Evolutionary conservation across 1,140 invertebrate genomes (phyloP), one percentile per base, ranked within the genome.

Genomic region (Panagrolaimus sp.): DNA sequence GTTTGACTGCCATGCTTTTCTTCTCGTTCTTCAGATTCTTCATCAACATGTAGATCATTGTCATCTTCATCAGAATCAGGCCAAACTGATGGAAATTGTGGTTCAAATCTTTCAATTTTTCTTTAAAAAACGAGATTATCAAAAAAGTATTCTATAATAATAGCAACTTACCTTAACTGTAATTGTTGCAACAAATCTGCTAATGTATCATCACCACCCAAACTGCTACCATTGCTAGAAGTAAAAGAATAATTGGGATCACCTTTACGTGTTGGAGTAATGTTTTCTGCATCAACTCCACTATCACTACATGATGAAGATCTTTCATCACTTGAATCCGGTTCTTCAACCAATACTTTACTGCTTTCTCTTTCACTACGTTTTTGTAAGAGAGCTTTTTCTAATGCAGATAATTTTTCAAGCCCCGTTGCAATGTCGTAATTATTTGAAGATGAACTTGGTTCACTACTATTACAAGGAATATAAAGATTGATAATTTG

Each of bases 61-160:
- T 70, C 65, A 11, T 70, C 68, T 42, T 70, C 68, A 43, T 69
- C 67, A 27, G 68, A 70, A 70, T 70, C 68, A 25, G 65, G 66
- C 13, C 69, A 44, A 23, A 53, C 44, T 11, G 14, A 68, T 14
- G 65, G 13, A 66, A 70, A 67, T 25, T 70, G 20, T 27, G 68
- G 68, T 25, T 44, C 44, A 45, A 70, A 70, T 53, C 20, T 25
- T 43, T 66, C 63, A 43, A 67, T 47, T 51, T 70, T 70, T 62
- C 68, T 70, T n/a, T n/a, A n/a, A n/a, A 23, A 63, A 66, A 57
- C 20, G 11, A n/a, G n/a, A n/a, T n/a, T n/a, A n/a, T n/a, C n/a
- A n/a, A n/a, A n/a, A n/a, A n/a, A n/a, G n/a, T n/a, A n/a, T n/a
- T n/a, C 20, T 57, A 9, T 5, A 57, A 57, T 20, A 57, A 38